Percentiles rank a stretch among this genome's conserved stretches.
Evolutionary conservation across 2,113 vertebrate genomes (phyloP).

Genomic region (Amphilophus citrinellus): DNA sequence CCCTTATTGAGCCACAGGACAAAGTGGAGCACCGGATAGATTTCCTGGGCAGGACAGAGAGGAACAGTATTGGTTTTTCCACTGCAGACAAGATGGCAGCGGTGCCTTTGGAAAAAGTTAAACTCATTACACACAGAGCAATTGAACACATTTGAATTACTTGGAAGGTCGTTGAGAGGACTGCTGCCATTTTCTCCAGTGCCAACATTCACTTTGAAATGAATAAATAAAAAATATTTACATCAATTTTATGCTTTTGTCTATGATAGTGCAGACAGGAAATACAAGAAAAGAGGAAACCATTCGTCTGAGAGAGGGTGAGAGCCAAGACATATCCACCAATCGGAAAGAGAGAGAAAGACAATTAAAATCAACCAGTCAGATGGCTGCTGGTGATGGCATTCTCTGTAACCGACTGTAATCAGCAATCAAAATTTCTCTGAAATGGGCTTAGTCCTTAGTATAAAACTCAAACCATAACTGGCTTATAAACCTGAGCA

Average conservation of each 20-base stretch:
- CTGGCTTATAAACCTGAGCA: background rate
- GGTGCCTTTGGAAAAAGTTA: conserved; percentile 56
- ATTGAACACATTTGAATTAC: conserved; percentile 45
- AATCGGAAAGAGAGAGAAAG: too few relatives aligned
- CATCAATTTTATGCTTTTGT: background rate
- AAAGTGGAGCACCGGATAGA: conserved; percentile 64
- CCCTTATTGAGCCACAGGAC: conserved; percentile 27
- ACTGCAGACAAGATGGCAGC: conserved; percentile 48
- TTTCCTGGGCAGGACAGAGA: conserved; percentile 38
- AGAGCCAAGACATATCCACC: too few relatives aligned
- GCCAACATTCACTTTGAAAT: background rate
- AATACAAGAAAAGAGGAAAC: too few relatives aligned
- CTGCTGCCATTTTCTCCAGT: background rate
- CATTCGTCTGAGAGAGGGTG: too few relatives aligned
- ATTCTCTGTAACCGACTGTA: too few relatives aligned
- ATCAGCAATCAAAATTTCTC: too few relatives aligned
- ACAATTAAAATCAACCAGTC: too few relatives aligned
- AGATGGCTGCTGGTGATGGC: too few relatives aligned
- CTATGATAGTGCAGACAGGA: background rate
- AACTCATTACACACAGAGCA: conserved; percentile 46
- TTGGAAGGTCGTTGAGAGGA: conserved; percentile 3
- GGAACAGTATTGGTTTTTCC: conserved; percentile 72
- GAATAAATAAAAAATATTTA: background rate
- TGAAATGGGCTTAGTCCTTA: too few relatives aligned
- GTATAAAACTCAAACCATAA: too few relatives aligned